Evolutionary conservation across 2,113 vertebrate species (phyloP).

Genomic region (Poecilia latipinna): DNA sequence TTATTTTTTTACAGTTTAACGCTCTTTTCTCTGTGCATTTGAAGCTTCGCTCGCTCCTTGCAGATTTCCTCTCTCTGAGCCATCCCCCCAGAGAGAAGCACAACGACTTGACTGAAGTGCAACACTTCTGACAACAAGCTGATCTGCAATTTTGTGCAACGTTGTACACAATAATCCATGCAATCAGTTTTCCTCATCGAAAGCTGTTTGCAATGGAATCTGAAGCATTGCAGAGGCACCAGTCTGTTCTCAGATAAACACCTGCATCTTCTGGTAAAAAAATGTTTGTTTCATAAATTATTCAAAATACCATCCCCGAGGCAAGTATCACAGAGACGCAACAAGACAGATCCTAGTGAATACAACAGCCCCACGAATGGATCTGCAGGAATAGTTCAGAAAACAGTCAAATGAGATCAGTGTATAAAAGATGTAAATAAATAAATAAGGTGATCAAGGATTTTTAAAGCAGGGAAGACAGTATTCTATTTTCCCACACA

Average conservation of each 20-base stretch:
- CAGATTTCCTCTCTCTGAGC: not conserved
- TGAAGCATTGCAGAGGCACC: constrained; percentile 45
- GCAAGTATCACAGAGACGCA: constrained; percentile 29
- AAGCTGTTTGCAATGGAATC: constrained; percentile 60
- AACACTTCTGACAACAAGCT: not conserved
- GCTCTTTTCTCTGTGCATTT: not conserved
- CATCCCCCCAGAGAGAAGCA: not conserved
- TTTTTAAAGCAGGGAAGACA: not conserved
- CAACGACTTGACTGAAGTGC: not conserved
- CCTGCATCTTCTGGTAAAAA: constrained; percentile 64
- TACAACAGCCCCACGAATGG: not conserved
- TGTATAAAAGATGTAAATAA: not conserved
- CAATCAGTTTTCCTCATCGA: constrained; percentile 1
- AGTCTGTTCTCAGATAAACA: constrained; percentile 50
- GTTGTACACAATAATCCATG: not conserved
- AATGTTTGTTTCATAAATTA: constrained; percentile 74
- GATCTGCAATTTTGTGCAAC: constrained; percentile 1
- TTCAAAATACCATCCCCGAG: constrained; percentile 55
- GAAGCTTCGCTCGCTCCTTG: not conserved
- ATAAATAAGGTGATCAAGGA: not conserved
- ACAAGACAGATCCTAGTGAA: constrained; percentile 16
- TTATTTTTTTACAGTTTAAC: not conserved
- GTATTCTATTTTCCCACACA: not conserved
- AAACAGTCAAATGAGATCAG: constrained; percentile 3
- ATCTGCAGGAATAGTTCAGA: not conserved